Base-by-base conservation (phyloP, 2,113 vertebrate species). In the Cynocephalus volans region DNA sequence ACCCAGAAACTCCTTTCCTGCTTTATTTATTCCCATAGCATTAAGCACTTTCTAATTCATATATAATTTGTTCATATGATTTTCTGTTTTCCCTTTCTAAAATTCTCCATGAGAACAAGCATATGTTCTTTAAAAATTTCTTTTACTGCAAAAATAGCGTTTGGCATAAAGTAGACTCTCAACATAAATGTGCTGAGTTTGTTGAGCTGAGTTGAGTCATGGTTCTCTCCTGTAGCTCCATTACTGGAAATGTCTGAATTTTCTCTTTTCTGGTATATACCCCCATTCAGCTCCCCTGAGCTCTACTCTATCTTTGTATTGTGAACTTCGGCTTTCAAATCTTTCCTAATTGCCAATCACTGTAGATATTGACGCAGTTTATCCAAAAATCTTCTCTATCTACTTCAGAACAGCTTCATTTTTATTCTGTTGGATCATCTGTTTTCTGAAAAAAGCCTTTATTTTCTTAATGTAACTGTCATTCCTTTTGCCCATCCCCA, bases 161-260 rank as follows among this genome's bases (percentile, higher is more conserved):
- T 69, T 67, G 33, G n/a, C 52, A 45, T 82, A 62, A 65, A 62
- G 28, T 82, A 73, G 23, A 15, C 36, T 90, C 56, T 93, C 64
- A 81, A 19, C 41, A 67, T 14, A 70, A 31, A 64, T 88, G 54
- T 88, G 83, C 64, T 92, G 50, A 95, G 23, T 75, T 69, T 92
- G 5, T 56, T 83, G 76, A 83, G 13, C 67, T 83, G 14, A 88
- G 33, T 8, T 81, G 72, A 93, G 5, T 75, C 23, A 24, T 73
- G 8, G 19, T 41, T 93, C 26, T 67, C 50, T 62, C 31, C 56
- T 85, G 67, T 54, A n/a, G 28, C 7, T 45, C 23, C 21, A 45
- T 85, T 94, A 23, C 52, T 76, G 12, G 84, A 65, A 86, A 31
- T 52, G 23, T 60, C 70, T 64, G 23, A 45, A 85, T 21, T 28